Base-by-base conservation (phyloP, 2,888 invertebrate genomes). In the Neria commutata region DNA sequence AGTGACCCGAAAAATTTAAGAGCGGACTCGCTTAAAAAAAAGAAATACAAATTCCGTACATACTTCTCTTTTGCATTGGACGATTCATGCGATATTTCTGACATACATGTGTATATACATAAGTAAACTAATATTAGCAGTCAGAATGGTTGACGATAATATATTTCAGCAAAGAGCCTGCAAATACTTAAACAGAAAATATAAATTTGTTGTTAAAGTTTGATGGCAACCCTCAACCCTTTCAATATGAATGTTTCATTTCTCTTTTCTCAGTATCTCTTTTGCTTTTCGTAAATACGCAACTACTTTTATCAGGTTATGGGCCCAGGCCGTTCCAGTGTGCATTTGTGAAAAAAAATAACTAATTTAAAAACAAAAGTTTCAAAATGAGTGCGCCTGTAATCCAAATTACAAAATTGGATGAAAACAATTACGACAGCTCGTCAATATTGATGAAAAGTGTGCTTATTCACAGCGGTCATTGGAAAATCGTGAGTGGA, bases 61-160 rank as follows among this genome's bases (percentile, higher is more conserved):
- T 52, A 52, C 51, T 52, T 52, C 51, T 52, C 51, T 40, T 37
- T 52, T 23, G 51, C 33, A 50, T 50, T 29, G 49, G 33, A 50
- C n/a, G n/a, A n/a, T n/a, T n/a, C n/a, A n/a, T n/a, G n/a, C n/a
- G n/a, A n/a, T n/a, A n/a, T n/a, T n/a, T n/a, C n/a, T n/a, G n/a
- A n/a, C n/a, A n/a, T n/a, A n/a, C n/a, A n/a, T n/a, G n/a, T n/a
- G n/a, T n/a, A n/a, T n/a, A n/a, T n/a, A n/a, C n/a, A n/a, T n/a
- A n/a, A n/a, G n/a, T n/a, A n/a, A n/a, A n/a, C n/a, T n/a, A n/a
- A n/a, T n/a, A n/a, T n/a, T n/a, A n/a, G n/a, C 29, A 29, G 29
- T 11, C 29, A 29, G 29, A 29, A 29, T 29, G 29, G 29, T 29
- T 29, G 29, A 29, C 29, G 29, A 11, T 29, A 29, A 29, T 29